These are phyloP conservation scores for Corythornis cristatus DNA, from an alignment of 2,113 vertebrate genomes.

Conservation along the genomic window DNA sequence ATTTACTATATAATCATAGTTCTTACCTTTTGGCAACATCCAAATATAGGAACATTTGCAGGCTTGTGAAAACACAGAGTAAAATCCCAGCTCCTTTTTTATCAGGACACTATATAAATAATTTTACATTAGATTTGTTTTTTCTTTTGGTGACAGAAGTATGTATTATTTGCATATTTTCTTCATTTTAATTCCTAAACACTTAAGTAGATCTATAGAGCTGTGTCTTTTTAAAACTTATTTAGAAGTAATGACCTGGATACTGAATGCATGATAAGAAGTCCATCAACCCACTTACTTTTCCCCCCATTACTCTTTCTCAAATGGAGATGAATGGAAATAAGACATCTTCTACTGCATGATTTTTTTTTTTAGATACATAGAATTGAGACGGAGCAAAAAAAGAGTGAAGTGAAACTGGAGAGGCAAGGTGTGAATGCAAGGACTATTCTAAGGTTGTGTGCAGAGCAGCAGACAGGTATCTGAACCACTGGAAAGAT, in stretches of 20 bases:
- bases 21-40: neutral
- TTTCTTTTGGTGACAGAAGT: neutral
- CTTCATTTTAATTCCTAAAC: neutral
- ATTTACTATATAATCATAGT: neutral
- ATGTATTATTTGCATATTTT: neutral
- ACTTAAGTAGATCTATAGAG: neutral
- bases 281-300: neutral
- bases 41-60: neutral
- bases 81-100: neutral
- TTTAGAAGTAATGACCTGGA: neutral
- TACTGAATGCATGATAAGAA: neutral
- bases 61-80: neutral
- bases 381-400: neutral
- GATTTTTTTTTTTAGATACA: too few relatives aligned
- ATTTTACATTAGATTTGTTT: neutral
- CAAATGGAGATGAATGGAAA: neutral
- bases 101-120: neutral
- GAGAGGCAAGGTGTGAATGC: neutral
- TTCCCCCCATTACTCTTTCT: neutral
- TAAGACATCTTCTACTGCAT: neutral
- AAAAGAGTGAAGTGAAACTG: neutral
- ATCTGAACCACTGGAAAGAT: neutral
- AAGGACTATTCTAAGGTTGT: neutral
- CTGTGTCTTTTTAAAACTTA: neutral
- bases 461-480: neutral